Evolutionary conservation across 2,113 vertebrate species (phyloP), one percentile per base, ranked within the genome.

Genomic region (Trichechus manatus): DNA sequence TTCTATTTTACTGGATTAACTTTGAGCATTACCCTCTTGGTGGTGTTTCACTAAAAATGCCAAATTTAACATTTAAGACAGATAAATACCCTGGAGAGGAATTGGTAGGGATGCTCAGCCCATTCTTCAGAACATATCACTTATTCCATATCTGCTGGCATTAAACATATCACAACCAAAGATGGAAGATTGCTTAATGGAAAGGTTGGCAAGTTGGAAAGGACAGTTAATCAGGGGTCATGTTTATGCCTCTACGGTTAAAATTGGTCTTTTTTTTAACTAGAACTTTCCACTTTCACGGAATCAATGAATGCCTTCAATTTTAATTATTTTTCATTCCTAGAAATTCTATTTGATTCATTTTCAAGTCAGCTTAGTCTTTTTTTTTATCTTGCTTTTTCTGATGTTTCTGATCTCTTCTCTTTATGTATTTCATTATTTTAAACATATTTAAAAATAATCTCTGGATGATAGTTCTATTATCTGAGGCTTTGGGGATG

Each of bases 311-410:
- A 77, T 87, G 78, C 1, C 78, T 68, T 95, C 64, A n/a, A 10
- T 72, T 93, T 96, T 81, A 78, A 97, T 31, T 64, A 44, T 56
- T 29, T 96, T 94, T 42, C 13, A 44, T 74, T 80, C 64, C 68
- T 89, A 85, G 81, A 96, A 87, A 96, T 84, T 91, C 80, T 66
- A 70, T 53, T 81, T 89, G 84, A 77, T 81, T 95, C 25, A 22
- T 93, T 96, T 85, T 79, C 63, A 70, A 93, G 36, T 63, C n/a
- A 50, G 31, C 53, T 85, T 85, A 79, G n/a, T 82, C n/a, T 92
- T 94, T 89, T 42, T 72, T 17, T 64, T 87, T 63, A 50, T 50
- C 63, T 9, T 79, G 6, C 13, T 59, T 83, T 93, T 90, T 75
- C 78, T 79, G 39, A 63, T 83, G 22, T 47, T 63, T 66, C 27